phyloP scores from a whole-genome alignment of 2,797 vertebrate genomes.

The Poecilia gillii region DNA sequence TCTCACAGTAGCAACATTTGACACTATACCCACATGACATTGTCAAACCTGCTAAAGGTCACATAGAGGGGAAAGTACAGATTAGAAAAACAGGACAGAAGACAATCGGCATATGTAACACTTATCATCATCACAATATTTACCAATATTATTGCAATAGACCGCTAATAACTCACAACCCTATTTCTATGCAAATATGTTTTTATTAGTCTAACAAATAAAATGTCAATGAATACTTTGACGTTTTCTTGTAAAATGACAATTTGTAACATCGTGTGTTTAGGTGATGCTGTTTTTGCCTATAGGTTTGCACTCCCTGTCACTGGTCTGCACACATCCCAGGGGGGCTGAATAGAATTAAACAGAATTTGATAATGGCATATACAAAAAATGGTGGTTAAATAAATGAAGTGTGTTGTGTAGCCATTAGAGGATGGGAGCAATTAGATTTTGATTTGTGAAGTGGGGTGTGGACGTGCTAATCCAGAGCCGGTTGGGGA shows the following conservation, averaged over 20 bases:
- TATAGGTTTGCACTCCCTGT: constrained; percentile 47
- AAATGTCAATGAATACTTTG: background rate
- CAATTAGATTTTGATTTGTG: constrained; percentile 84
- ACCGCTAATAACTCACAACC: no score
- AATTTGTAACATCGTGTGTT: background rate
- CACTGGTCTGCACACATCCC: constrained; percentile 55
- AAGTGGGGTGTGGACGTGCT: constrained; percentile 78
- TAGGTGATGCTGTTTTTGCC: constrained; percentile 37
- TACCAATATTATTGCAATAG: background rate
- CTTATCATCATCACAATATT: background rate
- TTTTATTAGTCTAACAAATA: background rate
- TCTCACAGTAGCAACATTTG: background rate
- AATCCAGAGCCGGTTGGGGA: constrained; percentile 77
- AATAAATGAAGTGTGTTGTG: constrained; percentile 84
- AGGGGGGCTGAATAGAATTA: constrained; percentile 75
- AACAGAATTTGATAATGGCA: constrained; percentile 81
- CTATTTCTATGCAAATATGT: background rate
- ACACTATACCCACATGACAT: background rate
- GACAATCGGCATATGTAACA: background rate
- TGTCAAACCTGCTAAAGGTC: background rate
- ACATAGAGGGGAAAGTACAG: background rate
- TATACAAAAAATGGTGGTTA: constrained; percentile 76
- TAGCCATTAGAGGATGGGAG: constrained; percentile 81
- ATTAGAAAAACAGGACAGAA: background rate
- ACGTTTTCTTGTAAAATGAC: background rate